Base-by-base conservation (phyloP, 2,888 invertebrate species). In the Alitta virens region DNA sequence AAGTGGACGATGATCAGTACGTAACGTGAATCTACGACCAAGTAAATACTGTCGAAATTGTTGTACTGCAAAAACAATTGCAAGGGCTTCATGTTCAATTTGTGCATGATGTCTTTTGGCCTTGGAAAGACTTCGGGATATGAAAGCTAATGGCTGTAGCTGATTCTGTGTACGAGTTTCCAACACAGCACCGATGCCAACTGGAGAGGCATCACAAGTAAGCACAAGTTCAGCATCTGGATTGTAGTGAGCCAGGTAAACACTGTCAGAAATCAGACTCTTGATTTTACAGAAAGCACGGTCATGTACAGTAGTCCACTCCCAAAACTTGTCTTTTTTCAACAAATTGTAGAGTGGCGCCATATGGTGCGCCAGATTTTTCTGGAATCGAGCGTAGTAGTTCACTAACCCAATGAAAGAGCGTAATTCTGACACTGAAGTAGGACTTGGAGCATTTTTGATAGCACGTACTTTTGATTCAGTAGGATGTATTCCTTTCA, bases 101-200 rank as follows among this genome's bases (percentile, higher is more conserved):
- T 42, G 43, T n/a, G 54, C 24, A 25, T 62, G 56, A n/a, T 56
- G 50, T 21, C 49, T n/a, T 23, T 62, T 56, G 21, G 62, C 50
- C 23, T 18, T n/a, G 14, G 9, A 56, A 23, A 62, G 7, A n/a
- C 42, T 25, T 24, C 43, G 24, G 16, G 60, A 60, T n/a, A 53
- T 53, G 24, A 40, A 60, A 9, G n/a, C 24, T 16, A 53, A 26
- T 12, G 60, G 60, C 18, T 33, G 33, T 33, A 7, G 7, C 33
- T 33, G 33, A 7, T 12, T 12, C 7, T 33, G 7, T 5, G 23
- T 25, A 5, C 38, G 42, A 43, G 40, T 38, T 9, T 51, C 52
- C n/a, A 60, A 24, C 16, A 53, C 52, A 7, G 59, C 59, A 24
- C 52, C 52, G 2, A 59, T 12, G 5, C 51, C 59, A 18, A 38